A percentile compares a stretch with the other conserved stretches of the same genome.
phyloP scores from a whole-genome alignment of 2,797 vertebrate genomes.

The Silurus aristotelis region DNA sequence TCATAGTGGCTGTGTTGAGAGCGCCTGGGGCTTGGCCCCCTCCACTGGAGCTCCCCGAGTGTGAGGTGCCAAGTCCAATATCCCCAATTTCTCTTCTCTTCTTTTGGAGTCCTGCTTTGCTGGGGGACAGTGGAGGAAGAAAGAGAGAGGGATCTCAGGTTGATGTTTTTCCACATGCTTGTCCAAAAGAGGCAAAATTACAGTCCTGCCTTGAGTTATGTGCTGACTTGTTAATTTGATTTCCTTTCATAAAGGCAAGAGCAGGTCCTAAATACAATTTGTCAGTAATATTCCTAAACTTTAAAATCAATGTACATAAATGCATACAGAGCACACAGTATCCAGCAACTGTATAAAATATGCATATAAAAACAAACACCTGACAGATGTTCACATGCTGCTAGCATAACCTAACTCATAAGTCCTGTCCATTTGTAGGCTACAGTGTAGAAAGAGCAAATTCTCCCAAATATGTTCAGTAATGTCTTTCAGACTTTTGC shows the following conservation, averaged over 20 bases:
- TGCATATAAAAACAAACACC: slow-evolving; percentile 14
- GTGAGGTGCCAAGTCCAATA: slow-evolving; percentile 87
- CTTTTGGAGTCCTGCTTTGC: slow-evolving; percentile 68
- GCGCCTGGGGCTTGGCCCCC: slow-evolving; percentile 72
- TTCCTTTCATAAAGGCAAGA: slow-evolving; percentile 52
- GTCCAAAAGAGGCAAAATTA: slow-evolving; percentile 65
- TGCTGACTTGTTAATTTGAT: slow-evolving; percentile 77
- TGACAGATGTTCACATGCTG: slow-evolving; percentile 19
- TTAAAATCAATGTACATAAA: not conserved
- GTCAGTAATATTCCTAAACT: not conserved
- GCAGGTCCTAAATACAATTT: slow-evolving; percentile 12
- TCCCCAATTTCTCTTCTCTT: slow-evolving; percentile 78
- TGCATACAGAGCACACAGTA: not conserved
- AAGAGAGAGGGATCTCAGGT: slow-evolving; percentile 51
- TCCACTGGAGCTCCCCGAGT: slow-evolving; percentile 72
- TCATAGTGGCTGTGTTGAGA: slow-evolving; percentile 74
- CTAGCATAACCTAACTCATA: not conserved
- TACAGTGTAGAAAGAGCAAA: slow-evolving; percentile 1
- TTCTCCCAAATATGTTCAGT: slow-evolving; percentile 25
- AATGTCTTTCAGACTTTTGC: slow-evolving; percentile 50
- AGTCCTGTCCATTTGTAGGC: slow-evolving; percentile 3
- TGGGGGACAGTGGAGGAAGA: slow-evolving; percentile 38
- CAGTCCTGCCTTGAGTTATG: slow-evolving; percentile 67
- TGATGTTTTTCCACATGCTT: slow-evolving; percentile 58
- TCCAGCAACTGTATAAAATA: not conserved